Conservation (phyloP, 1,140 invertebrate species). For the Drosophila bifasciata region DNA sequence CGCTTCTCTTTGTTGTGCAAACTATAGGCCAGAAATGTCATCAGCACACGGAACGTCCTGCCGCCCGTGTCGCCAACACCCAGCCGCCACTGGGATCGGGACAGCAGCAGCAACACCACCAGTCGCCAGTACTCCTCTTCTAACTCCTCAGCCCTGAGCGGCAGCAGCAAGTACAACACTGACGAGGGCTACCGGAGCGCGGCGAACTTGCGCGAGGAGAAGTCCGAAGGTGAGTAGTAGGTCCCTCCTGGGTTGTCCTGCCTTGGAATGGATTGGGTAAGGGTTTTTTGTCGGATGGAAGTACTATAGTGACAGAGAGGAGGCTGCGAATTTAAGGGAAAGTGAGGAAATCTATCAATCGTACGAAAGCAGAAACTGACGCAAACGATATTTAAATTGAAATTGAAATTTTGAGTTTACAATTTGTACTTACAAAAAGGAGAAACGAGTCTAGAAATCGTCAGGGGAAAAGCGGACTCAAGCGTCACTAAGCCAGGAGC, state of each 20-base stretch:
- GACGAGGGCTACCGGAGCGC: conserved; percentile 63
- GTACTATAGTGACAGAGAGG: neutral
- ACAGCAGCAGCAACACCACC: conserved; percentile 36
- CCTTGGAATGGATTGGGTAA: too few relatives aligned
- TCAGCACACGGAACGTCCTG: conserved; percentile 57
- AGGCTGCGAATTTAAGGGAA: neutral
- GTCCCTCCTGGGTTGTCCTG: neutral
- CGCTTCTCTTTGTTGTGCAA: conserved; percentile 23
- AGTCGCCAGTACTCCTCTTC: conserved; percentile 44
- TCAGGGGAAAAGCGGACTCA: too few relatives aligned
- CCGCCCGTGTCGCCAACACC: conserved; percentile 78
- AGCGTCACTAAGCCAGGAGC: too few relatives aligned
- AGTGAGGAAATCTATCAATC: too few relatives aligned
- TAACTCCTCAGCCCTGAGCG: conserved; percentile 57
- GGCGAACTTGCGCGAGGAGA: conserved; percentile 57
- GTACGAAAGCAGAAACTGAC: too few relatives aligned
- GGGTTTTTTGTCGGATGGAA: too few relatives aligned
- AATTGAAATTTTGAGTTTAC: too few relatives aligned
- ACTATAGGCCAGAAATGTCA: conserved; percentile 59
- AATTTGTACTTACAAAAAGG: too few relatives aligned
- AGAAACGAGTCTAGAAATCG: too few relatives aligned
- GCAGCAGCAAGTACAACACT: conserved; percentile 49
- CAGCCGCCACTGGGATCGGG: conserved; percentile 76
- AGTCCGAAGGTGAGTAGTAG: conserved; percentile 64
- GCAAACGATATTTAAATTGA: too few relatives aligned